Base-by-base conservation (phyloP, 2,113 vertebrate species). In the Heterocephalus glaber region DNA sequence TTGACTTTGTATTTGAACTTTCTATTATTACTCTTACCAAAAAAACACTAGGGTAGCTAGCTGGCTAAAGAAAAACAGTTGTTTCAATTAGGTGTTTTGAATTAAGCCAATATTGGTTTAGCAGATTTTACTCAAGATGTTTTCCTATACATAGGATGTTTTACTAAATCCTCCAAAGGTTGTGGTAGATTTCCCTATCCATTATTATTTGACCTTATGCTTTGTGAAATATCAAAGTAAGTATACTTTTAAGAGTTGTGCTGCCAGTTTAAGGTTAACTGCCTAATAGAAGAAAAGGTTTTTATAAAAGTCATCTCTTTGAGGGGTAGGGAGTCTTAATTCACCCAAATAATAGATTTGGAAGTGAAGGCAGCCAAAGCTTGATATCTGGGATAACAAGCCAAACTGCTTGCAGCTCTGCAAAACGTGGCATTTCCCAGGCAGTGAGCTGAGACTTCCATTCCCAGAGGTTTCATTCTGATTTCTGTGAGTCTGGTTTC, bases 61-160 rank as follows among this genome's bases (percentile, higher is more conserved):
- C 63, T 94, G 89, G 65, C 92, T 61, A 66, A 77, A 68, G 66
- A 52, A 86, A 95, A 92, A 94, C 94, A 96, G 93, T 96, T 97
- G 96, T 95, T 97, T 96, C 63, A 72, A 95, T 97, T 96, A 97
- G 86, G 63, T 96, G 24, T 97, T 96, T 94, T 96, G 83, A 95
- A 92, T 96, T 92, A 90, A 96, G 81, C 76, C 86, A 93, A 93
- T 65, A 85, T 87, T 87, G 41, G 58, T 80, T 96, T 96, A 87
- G 49, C 86, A 83, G 61, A 44, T 94, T 95, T 96, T 95, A 93
- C 60, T 30, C 68, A 65, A 90, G 65, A 89, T 95, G 30, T 76
- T 89, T 87, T 89, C 80, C 83, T 92, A 16, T 44, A 38, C 26
- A 26, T n/a, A 72, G 60, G 54, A 54, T 83, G 33, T 60, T 87